Conservation (phyloP, 92 coral and sea anemone genomes). For the Galaxea fascicularis region DNA sequence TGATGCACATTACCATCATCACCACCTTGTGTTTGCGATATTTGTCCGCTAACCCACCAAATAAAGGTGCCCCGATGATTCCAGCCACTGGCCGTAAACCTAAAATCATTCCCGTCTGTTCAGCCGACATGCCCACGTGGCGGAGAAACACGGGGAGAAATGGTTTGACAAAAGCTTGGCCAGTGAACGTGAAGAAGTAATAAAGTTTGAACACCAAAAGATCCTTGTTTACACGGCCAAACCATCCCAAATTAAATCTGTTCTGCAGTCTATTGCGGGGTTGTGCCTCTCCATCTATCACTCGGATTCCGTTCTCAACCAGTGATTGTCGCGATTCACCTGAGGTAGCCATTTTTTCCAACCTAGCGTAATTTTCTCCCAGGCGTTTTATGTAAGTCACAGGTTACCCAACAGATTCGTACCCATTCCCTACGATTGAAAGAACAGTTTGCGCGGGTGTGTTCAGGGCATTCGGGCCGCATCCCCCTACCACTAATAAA, state of each 20-base stretch:
- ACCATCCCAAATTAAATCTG: neutral
- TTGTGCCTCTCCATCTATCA: neutral
- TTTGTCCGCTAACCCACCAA: slow-evolving; percentile 80
- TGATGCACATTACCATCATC: slow-evolving; percentile 53
- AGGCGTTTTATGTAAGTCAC: neutral
- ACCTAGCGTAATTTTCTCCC: neutral
- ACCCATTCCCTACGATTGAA: no score
- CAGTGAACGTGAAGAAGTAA: slow-evolving; percentile 75
- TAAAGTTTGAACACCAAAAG: slow-evolving; percentile 72
- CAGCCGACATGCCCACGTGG: slow-evolving; percentile 74
- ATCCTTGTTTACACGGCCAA: slow-evolving; percentile 26
- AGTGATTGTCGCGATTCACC: neutral
- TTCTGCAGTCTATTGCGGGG: neutral
- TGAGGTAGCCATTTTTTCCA: neutral
- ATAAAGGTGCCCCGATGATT: slow-evolving; percentile 72
- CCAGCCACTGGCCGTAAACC: slow-evolving; percentile 77
- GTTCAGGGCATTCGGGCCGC: no score
- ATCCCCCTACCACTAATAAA: no score
- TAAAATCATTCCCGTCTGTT: slow-evolving; percentile 68
- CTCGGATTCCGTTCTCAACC: neutral
- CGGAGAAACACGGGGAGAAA: slow-evolving; percentile 77
- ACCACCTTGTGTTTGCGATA: slow-evolving; percentile 67
- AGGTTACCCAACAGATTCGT: no score
- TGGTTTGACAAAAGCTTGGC: slow-evolving; percentile 61
- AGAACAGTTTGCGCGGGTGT: no score